These are phyloP conservation scores for Anguilla rostrata DNA, from an alignment of 2,113 vertebrate species.

Conservation along the genomic window DNA sequence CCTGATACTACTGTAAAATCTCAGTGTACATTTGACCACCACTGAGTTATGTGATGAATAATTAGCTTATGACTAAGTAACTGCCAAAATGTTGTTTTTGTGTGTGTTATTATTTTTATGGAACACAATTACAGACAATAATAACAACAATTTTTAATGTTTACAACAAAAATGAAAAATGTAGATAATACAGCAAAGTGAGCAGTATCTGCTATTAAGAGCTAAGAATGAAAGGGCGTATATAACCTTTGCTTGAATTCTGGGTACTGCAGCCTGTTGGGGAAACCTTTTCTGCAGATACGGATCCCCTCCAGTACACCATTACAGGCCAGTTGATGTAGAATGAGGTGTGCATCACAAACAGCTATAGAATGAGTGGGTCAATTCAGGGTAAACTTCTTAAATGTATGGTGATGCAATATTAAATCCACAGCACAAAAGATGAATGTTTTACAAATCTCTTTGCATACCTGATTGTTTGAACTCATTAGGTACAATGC, in stretches of 20 bases:
- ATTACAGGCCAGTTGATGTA: slow-evolving; percentile 84
- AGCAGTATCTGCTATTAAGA: neutral
- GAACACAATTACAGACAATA: too few relatives aligned
- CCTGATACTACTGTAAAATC: too few relatives aligned
- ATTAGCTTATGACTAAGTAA: too few relatives aligned
- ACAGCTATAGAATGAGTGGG: slow-evolving; percentile 55
- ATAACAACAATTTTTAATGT: neutral
- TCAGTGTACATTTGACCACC: too few relatives aligned
- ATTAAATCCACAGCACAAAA: neutral
- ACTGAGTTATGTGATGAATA: too few relatives aligned
- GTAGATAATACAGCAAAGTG: neutral
- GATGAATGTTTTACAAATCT: neutral
- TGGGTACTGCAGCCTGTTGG: slow-evolving; percentile 85
- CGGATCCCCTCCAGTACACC: slow-evolving; percentile 85
- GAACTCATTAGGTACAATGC: slow-evolving; percentile 79
- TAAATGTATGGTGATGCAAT: neutral
- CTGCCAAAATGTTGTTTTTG: too few relatives aligned
- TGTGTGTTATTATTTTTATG: too few relatives aligned
- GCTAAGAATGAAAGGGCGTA: neutral
- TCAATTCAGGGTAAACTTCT: neutral
- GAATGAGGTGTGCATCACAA: slow-evolving; percentile 76
- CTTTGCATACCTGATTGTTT: slow-evolving; percentile 60
- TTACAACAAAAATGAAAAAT: neutral
- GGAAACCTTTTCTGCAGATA: slow-evolving; percentile 86
- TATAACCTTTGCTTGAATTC: slow-evolving; percentile 83